Percentiles rank a stretch among this genome's conserved stretches.
phyloP scores from a whole-genome alignment of 2,797 vertebrate species.

The Melanotaenia pygmaea region DNA sequence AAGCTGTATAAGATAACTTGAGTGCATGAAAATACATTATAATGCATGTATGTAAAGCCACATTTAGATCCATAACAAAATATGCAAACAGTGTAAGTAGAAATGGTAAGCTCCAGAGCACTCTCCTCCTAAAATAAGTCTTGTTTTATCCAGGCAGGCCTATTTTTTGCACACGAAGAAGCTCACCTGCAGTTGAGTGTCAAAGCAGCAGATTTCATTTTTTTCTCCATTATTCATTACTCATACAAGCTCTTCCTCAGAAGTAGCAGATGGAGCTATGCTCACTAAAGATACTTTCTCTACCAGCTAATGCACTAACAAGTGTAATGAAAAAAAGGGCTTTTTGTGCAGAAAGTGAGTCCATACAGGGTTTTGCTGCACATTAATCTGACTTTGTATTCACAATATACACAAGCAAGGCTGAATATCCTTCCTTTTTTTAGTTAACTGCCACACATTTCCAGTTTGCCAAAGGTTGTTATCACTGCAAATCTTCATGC shows the following conservation, averaged over 20 bases:
- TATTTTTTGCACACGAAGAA: constrained; percentile 66
- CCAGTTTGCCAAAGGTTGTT: neutral
- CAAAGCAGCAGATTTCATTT: constrained; percentile 59
- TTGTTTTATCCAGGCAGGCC: constrained; percentile 45
- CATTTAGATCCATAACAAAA: constrained; percentile 54
- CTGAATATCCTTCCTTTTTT: neutral
- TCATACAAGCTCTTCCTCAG: constrained; percentile 66
- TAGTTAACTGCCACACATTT: neutral
- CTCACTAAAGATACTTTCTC: constrained; percentile 52
- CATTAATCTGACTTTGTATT: constrained; percentile 1
- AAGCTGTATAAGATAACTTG: constrained; percentile 26
- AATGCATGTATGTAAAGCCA: constrained; percentile 2
- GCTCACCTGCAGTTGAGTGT: constrained; percentile 68
- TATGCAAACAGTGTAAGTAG: constrained; percentile 12
- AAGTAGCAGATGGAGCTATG: constrained; percentile 53
- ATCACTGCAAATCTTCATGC: neutral
- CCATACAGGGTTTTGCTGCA: constrained; percentile 7
- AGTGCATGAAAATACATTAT: constrained; percentile 6
- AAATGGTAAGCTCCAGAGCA: constrained; percentile 3
- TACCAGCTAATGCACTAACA: constrained; percentile 36
- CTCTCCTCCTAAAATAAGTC: constrained; percentile 41
- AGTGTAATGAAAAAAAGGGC: constrained; percentile 44
- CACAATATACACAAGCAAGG: neutral
- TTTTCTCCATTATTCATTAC: constrained; percentile 78
- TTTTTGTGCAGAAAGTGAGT: constrained; percentile 18